Conservation (phyloP, 2,888 invertebrate species). For the Cryptocephalus primarius region DNA sequence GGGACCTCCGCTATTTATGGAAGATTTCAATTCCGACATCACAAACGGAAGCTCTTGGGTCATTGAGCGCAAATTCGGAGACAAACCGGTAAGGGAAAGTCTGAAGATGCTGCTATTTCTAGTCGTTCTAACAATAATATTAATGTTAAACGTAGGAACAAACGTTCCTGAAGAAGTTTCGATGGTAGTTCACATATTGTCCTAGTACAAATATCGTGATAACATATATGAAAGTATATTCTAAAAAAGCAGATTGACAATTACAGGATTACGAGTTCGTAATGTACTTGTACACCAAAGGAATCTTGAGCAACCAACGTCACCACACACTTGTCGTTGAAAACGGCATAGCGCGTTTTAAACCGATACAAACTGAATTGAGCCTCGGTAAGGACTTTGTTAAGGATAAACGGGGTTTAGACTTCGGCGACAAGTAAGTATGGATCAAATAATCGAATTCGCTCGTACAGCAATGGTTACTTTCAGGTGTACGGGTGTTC, state of each 20-base stretch:
- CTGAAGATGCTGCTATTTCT: too few species aligned
- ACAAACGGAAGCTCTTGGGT: conserved; percentile 25
- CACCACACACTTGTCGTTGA: conserved; percentile 14
- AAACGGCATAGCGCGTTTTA: conserved; percentile 48
- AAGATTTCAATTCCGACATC: conserved; percentile 37
- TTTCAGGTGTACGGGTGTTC: conserved; percentile 36
- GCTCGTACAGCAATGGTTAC: background rate
- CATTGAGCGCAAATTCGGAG: conserved; percentile 29
- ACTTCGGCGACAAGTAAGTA: conserved; percentile 29
- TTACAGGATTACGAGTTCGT: conserved; percentile 60
- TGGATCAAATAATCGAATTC: background rate
- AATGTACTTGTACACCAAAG: conserved; percentile 43
- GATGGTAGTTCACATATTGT: too few species aligned
- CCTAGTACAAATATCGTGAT: too few species aligned
- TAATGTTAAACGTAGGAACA: too few species aligned
- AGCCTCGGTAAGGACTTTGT: conserved; percentile 44
- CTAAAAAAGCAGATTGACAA: too few species aligned
- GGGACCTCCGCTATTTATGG: conserved; percentile 47
- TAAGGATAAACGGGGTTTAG: conserved; percentile 23
- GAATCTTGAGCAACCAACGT: too few species aligned
- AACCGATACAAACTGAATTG: conserved; percentile 45
- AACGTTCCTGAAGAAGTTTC: too few species aligned
- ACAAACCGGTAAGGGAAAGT: background rate
- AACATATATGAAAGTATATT: too few species aligned
- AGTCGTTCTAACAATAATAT: too few species aligned